Conservation (phyloP, 2,888 invertebrate genomes). For the Eupeodes luniger region DNA sequence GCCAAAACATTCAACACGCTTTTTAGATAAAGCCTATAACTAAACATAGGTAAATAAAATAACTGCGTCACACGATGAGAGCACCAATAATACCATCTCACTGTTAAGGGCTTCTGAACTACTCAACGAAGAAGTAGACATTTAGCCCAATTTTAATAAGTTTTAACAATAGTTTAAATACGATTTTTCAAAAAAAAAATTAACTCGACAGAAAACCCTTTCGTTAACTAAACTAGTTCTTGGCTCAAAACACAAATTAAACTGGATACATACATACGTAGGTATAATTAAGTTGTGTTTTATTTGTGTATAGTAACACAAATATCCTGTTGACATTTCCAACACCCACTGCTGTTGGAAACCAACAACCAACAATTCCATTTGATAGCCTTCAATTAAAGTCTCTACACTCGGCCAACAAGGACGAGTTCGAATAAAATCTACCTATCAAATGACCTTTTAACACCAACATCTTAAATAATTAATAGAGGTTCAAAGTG, state of each 20-base stretch:
- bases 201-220: not conserved
- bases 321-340: conserved; percentile 20
- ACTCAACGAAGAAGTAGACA: too few relatives aligned
- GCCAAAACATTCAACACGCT: too few relatives aligned
- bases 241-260: not conserved
- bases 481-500: not conserved
- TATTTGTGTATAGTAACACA: not conserved
- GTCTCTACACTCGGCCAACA: conserved; percentile 23
- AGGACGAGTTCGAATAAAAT: not conserved
- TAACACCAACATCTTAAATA: not conserved
- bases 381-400: conserved; percentile 20
- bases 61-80: too few relatives aligned
- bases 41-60: too few relatives aligned
- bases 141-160: not conserved
- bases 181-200: not conserved
- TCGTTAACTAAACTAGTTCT: not conserved
- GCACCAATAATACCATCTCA: too few relatives aligned
- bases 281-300: not conserved
- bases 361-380: not conserved
- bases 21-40: too few relatives aligned
- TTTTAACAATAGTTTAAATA: not conserved
- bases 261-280: conserved; percentile 13
- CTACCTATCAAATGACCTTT: conserved; percentile 23
- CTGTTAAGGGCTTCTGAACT: too few relatives aligned
- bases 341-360: conserved; percentile 9